Base-by-base conservation (phyloP, 2,797 vertebrate genomes). In the Poeciliopsis presidionis region DNA sequence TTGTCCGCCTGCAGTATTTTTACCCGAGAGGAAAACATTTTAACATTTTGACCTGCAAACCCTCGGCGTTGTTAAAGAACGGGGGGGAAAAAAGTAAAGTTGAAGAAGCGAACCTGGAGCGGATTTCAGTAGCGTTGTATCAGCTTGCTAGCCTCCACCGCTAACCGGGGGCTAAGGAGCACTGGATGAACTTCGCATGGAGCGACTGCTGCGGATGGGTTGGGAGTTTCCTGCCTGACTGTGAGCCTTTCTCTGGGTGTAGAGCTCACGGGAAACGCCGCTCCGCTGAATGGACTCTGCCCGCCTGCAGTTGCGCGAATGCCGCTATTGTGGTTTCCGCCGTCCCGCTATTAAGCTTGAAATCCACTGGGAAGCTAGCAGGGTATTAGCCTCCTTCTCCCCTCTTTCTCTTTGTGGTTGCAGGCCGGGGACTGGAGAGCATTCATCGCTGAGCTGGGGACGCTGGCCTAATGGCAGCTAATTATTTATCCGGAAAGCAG, bases 381-480 rank as follows among this genome's bases (percentile, higher is more conserved):
- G 91, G 87, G 90, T 88, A 93, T 91, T 94, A 94, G 94, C 94
- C 89, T 81, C 89, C 89, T 91, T 92, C 86, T 88, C 84, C 36
- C 81, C 78, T 12, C 86, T 92, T 78, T 78, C 71, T 91, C 93
- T 96, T 94, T 94, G 93, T 95, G 94, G 91, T 90, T 25, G 76
- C 90, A 94, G 95, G 95, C 95, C 95, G 93, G 91, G 92, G 90
- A 93, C 90, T 89, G 84, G 86, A 45, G 77, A 69, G 79, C 84
- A 43, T 84, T 85, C 83, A 89, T 84, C 89, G 78, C 79, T 63
- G 86, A 71, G 43, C 75, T 57, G 91, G 72, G 83, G 80, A 83
- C 74, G 74, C 89, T 84, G 91, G 85, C 88, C 90, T 78, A 51
- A 90, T 92, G 93, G 89, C 94, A 86, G 91, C 86, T 85, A 81